Conservation (phyloP, 2,113 vertebrate species). For the Toxostoma redivivum region DNA sequence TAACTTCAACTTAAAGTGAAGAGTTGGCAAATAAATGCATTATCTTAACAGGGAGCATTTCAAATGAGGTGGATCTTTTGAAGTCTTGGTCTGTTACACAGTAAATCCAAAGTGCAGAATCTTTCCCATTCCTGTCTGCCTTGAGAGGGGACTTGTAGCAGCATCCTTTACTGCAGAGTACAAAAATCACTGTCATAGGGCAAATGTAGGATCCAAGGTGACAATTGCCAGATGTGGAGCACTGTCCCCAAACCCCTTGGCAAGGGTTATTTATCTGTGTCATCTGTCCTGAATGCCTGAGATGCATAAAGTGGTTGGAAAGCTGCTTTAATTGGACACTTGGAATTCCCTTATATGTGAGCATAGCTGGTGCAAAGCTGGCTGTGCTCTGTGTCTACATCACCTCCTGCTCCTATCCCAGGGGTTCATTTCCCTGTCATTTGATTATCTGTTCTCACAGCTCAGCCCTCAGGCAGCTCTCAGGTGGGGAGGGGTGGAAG, state of each 20-base stretch:
- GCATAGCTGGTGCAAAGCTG: not conserved
- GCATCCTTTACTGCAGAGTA: not conserved
- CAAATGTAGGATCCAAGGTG: not conserved
- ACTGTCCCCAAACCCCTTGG: not conserved
- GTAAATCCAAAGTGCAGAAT: not conserved
- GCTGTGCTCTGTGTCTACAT: rapidly evolving
- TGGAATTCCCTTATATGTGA: not conserved
- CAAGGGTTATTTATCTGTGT: not conserved
- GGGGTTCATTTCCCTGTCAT: not conserved
- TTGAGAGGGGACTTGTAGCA: not conserved
- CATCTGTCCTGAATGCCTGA: not conserved
- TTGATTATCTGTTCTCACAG: not conserved
- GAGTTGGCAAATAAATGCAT: not conserved
- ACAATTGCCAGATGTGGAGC: not conserved
- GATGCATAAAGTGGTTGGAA: not conserved
- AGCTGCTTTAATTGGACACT: not conserved
- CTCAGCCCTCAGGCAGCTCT: not conserved
- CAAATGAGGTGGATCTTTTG: not conserved
- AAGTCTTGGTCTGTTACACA: not conserved
- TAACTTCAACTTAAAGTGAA: not conserved
- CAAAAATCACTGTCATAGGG: not conserved
- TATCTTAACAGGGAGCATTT: not conserved
- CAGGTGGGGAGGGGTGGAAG: not conserved
- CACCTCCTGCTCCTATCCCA: not conserved
- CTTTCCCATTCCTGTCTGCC: not conserved